Base-by-base conservation (phyloP, 2,888 invertebrate species). In the Leucoma salicis region DNA sequence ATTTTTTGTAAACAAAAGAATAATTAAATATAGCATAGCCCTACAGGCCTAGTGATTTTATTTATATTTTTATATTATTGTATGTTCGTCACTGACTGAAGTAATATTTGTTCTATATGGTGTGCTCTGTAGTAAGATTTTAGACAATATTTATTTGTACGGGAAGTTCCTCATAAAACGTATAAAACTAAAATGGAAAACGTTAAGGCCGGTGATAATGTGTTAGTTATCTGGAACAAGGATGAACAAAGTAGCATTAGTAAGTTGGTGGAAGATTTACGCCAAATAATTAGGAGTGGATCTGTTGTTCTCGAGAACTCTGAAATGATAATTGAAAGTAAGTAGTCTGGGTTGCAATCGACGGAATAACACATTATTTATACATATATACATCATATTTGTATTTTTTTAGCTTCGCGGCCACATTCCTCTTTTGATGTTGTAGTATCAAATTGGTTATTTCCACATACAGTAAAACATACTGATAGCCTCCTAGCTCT, bases 351-450 rank as follows among this genome's bases (percentile, higher is more conserved):
- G 21, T 8, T 21, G 21, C 21, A 21, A 21, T n/a, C 21, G 6
- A 21, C 8, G 21, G 8, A 21, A 21, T 8, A 21, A 8, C 3
- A 1, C 2, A 21, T 21, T 2, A 21, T n/a, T n/a, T n/a, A n/a
- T n/a, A n/a, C n/a, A n/a, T n/a, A n/a, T n/a, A n/a, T n/a, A n/a
- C n/a, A 13, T 6, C 14, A 14, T n/a, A 11, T 27, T 27, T 5
- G 21, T 8, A n/a, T n/a, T 46, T 27, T 77, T 74, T 16, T 63
- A 94, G 93, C 87, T 31, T 90, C 91, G 29, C 86, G 92, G 58
- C 71, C 87, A 2, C 81, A 87, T 38, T 93, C 94, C 1, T 87
- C 91, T 0, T 92, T 92, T 61, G 92, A 94, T 61, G 74, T 91
- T 0, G 82, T 95, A 49, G 55, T 94, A 40, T 92, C 91, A 5